These are phyloP conservation scores for Rhinogobio ventralis DNA, from an alignment of 2,797 vertebrate species.

Conservation along the genomic window DNA sequence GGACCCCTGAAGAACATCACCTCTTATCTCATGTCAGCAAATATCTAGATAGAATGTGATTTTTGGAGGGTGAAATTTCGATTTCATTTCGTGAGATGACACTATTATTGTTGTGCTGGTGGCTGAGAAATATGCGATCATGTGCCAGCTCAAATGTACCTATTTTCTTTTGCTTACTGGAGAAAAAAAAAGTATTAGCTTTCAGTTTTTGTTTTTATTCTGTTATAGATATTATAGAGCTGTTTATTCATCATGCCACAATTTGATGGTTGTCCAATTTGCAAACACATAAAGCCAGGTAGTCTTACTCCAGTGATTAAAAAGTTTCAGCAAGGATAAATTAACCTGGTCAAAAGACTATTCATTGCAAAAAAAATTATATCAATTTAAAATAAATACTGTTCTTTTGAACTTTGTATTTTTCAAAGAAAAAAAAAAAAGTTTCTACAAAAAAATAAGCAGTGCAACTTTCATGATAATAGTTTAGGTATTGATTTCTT, in stretches of 20 bases:
- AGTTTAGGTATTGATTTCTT: not conserved
- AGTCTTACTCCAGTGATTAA: not conserved
- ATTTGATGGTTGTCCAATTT: not conserved
- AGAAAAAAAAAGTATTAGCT: not conserved
- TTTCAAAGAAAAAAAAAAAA: not conserved
- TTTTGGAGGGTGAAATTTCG: not conserved
- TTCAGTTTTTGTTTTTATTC: not conserved
- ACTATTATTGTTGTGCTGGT: not conserved
- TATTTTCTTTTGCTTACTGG: not conserved
- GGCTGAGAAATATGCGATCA: not conserved
- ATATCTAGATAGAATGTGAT: not conserved
- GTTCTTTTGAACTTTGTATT: not conserved
- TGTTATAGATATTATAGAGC: not conserved
- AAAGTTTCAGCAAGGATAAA: no score
- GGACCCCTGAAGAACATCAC: conserved; percentile 14
- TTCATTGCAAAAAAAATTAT: no score
- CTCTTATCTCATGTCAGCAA: conserved; percentile 16
- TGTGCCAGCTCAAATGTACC: not conserved
- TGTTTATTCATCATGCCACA: not conserved
- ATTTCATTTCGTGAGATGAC: not conserved
- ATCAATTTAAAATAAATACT: no score
- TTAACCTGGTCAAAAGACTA: no score
- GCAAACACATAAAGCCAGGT: not conserved
- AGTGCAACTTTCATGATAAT: not conserved
- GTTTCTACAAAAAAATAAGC: not conserved